Evolutionary conservation across 1,140 invertebrate species (phyloP).

Genomic region (Habropoda laboriosa): DNA sequence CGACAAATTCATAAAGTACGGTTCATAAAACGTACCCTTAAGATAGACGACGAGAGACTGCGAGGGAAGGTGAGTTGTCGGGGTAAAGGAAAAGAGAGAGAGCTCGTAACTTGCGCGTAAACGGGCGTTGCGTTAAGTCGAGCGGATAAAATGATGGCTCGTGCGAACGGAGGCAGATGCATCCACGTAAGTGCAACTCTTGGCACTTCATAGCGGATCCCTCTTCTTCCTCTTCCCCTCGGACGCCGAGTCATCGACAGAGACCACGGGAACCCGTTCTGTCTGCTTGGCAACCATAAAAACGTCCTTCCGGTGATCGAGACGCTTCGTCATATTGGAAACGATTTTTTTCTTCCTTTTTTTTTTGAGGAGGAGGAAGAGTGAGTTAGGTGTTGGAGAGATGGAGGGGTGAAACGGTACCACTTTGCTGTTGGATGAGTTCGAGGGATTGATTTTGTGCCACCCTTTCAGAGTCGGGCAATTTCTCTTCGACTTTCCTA

Average conservation of each 20-base stretch:
- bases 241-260: not conserved
- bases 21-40: constrained; percentile 61
- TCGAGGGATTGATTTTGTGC: no score
- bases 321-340: constrained; percentile 14
- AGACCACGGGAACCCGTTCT: constrained; percentile 21
- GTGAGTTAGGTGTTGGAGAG: no score
- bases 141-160: constrained; percentile 62
- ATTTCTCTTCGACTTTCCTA: no score
- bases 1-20: constrained; percentile 71
- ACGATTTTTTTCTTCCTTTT: not conserved
- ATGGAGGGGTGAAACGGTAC: no score
- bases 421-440: no score
- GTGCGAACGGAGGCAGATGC: constrained; percentile 47
- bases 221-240: not conserved
- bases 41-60: constrained; percentile 30
- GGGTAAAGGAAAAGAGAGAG: not conserved
- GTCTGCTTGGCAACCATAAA: constrained; percentile 36
- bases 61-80: not conserved
- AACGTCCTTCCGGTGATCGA: constrained; percentile 33
- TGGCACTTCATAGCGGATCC: constrained; percentile 61
- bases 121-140: constrained; percentile 54
- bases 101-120: constrained; percentile 57
- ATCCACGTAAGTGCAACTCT: constrained; percentile 70
- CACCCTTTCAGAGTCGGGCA: no score
- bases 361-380: no score